Evolutionary conservation across 2,888 invertebrate genomes (phyloP).

Genomic region (Caradrina kadenii): DNA sequence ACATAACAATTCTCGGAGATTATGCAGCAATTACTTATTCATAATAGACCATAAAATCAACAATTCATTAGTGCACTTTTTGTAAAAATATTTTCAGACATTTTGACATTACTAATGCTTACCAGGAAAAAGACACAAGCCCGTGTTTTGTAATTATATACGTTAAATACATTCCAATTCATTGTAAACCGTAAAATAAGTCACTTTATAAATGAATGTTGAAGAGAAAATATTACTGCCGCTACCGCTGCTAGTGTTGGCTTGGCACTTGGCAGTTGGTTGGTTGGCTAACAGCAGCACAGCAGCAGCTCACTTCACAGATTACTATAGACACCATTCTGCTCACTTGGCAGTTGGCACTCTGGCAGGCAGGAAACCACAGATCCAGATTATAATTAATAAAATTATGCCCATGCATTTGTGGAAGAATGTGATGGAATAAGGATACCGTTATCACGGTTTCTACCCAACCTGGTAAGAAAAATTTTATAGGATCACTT

Average conservation of each 20-base stretch:
- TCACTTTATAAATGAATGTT: conserved; percentile 49
- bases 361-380: conserved; percentile 39
- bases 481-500: too few relatives aligned
- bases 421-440: too few relatives aligned
- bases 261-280: conserved; percentile 62
- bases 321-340: not conserved
- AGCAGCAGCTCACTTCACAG: conserved; percentile 21
- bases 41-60: conserved; percentile 83
- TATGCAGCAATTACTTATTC: conserved; percentile 78
- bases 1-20: conserved; percentile 78
- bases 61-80: conserved; percentile 70
- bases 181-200: conserved; percentile 66
- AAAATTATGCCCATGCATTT: not conserved
- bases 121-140: conserved; percentile 81
- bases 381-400: conserved; percentile 16
- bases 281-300: conserved; percentile 33
- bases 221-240: conserved; percentile 68
- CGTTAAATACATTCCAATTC: conserved; percentile 72
- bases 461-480: too few relatives aligned
- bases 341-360: conserved; percentile 47
- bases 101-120: conserved; percentile 65
- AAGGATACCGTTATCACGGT: too few relatives aligned
- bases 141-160: conserved; percentile 76
- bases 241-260: conserved; percentile 62
- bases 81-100: conserved; percentile 51